Percentiles rank a stretch among this genome's conserved stretches.
phyloP scores from a whole-genome alignment of 37 sponge, comb jelly and placozoan species.

The Tethya wilhelma region DNA sequence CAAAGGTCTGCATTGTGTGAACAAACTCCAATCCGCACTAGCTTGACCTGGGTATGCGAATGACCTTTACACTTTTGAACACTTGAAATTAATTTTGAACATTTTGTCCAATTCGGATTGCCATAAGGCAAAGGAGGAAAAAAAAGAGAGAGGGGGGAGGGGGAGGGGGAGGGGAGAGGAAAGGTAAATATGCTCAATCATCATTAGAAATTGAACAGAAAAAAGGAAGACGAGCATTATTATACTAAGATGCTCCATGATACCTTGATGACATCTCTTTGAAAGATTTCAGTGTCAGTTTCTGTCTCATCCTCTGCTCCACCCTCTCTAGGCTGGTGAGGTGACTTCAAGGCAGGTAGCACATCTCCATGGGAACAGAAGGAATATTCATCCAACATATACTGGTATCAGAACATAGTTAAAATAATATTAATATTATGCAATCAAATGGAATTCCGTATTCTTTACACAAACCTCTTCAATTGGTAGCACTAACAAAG shows the following conservation, averaged over 20 bases:
- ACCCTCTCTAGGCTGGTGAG: background rate
- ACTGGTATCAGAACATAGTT: constrained; percentile 5
- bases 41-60: too few relatives aligned
- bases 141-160: background rate
- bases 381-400: constrained; percentile 33
- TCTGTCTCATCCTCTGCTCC: constrained; percentile 41
- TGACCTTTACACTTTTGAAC: too few relatives aligned
- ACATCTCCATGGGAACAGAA: constrained; percentile 24
- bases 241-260: too few relatives aligned
- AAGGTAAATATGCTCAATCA: background rate
- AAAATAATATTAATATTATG: background rate
- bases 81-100: too few relatives aligned
- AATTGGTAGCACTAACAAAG: constrained; percentile 45
- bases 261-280: constrained; percentile 68
- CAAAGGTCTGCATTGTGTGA: too few relatives aligned
- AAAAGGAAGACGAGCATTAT: too few relatives aligned
- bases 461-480: constrained; percentile 56
- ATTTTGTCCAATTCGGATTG: too few relatives aligned
- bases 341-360: constrained; percentile 40
- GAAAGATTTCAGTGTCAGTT: constrained; percentile 46
- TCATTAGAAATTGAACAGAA: too few relatives aligned
- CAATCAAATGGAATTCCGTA: background rate
- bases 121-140: background rate
- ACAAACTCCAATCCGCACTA: too few relatives aligned
- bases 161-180: background rate